Conservation (phyloP, 1,140 invertebrate genomes). For the Anagrus nilaparvatae region DNA sequence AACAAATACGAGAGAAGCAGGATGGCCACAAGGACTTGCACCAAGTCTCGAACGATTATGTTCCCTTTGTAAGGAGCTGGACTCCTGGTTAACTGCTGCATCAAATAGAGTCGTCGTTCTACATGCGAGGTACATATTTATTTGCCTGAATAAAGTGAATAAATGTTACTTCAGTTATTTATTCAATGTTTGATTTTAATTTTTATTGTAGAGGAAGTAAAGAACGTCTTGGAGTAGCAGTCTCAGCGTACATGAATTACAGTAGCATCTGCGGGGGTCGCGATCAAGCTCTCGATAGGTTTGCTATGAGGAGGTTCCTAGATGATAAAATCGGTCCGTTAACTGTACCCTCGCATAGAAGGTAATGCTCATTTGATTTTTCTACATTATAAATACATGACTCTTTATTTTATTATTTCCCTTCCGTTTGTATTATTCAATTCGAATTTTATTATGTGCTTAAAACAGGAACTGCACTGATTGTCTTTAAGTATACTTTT, state of each 20-base stretch:
- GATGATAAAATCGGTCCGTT: slow-evolving; percentile 76
- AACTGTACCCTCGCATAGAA: slow-evolving; percentile 77
- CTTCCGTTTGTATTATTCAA: too few relatives aligned
- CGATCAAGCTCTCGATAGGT: slow-evolving; percentile 81
- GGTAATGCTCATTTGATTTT: too few relatives aligned
- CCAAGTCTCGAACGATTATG: slow-evolving; percentile 83
- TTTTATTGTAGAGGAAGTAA: slow-evolving; percentile 49
- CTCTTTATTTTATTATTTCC: too few relatives aligned
- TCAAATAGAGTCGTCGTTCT: slow-evolving; percentile 75
- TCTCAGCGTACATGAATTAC: slow-evolving; percentile 90
- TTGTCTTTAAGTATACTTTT: too few relatives aligned
- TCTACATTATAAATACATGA: too few relatives aligned
- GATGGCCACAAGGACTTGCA: slow-evolving; percentile 77
- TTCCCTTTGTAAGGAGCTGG: slow-evolving; percentile 83
- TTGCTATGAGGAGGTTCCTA: slow-evolving; percentile 83
- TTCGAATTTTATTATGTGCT: too few relatives aligned
- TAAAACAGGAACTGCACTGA: too few relatives aligned
- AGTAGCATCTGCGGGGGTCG: slow-evolving; percentile 82
- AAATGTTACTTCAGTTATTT: neutral
- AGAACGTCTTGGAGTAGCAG: slow-evolving; percentile 73
- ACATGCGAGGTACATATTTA: slow-evolving; percentile 62
- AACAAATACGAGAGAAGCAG: slow-evolving; percentile 64
- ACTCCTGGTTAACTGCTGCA: slow-evolving; percentile 76
- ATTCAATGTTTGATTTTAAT: neutral
- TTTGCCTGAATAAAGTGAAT: neutral